Evolutionary conservation across 23 tunicate genomes (phyloP), one percentile per base, ranked within the genome.

Genomic region (Diplosoma virens): DNA sequence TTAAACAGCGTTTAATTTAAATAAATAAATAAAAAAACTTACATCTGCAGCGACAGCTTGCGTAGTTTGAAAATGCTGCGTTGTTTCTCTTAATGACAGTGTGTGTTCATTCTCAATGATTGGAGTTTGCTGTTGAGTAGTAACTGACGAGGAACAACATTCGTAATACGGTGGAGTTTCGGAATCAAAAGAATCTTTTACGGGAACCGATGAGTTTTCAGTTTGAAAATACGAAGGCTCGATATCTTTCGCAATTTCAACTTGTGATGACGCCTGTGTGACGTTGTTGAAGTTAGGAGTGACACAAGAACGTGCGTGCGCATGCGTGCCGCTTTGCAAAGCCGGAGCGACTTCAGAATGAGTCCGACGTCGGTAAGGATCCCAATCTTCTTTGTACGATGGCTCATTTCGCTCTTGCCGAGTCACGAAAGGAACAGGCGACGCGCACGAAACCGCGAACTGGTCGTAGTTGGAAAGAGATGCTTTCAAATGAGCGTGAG

Each of bases 121-220:
- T 6, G 69, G 35, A 27, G 69, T 61, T 6, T 27, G 35, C 30
- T 61, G 69, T 4, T 16, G 21, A 55, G 24, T 55, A 4, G 70
- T 32, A 28, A 22, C n/a, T 26, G 69, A 34, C 47, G 77, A 16
- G 24, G 81, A 81, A 37, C 96, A 89, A 47, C 96, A 81, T 64
- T 89, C 96, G 32, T 89, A 89, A 47, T 89, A 89, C 4, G 96
- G 96, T 0, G 96, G 86, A 1, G 84, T 69, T 20, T 82, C 88
- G 71, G 73, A 35, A 0, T 77, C 18, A 48, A 21, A 68, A 0
- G 59, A 27, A 20, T 79, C 81, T 16, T 47, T 47, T 25, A 3
- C 28, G 18, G 33, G 4, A 16, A 17, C 33, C 37, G 52, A 23
- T 18, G 32, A 3, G 17, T 29, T 6, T 33, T 46, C 36, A 31